Evolutionary conservation across 2,888 invertebrate species (phyloP).

Genomic region (Noctua janthe): DNA sequence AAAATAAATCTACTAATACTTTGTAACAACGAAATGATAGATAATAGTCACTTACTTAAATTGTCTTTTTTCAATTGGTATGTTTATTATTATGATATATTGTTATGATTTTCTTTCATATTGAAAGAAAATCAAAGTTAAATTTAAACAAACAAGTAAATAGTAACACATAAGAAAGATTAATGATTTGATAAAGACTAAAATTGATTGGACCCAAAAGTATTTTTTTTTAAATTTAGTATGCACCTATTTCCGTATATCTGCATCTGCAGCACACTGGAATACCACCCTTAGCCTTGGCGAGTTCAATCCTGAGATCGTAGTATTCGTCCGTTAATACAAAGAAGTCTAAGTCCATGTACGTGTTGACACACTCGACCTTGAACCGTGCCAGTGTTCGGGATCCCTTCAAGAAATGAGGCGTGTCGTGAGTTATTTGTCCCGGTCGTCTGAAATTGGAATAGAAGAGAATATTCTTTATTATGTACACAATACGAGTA

Average conservation of each 20-base stretch:
- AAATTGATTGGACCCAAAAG: neutral
- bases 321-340: constrained; percentile 49
- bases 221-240: neutral
- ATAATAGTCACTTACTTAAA: no score
- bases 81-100: no score
- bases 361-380: constrained; percentile 54
- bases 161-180: neutral
- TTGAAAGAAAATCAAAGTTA: neutral
- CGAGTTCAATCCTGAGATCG: constrained; percentile 38
- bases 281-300: neutral
- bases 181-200: neutral
- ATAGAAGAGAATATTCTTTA: no score
- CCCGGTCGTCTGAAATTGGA: constrained; percentile 48
- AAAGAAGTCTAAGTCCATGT: constrained; percentile 55
- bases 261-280: neutral
- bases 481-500: no score
- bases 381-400: neutral
- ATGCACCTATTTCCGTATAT: neutral
- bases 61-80: no score
- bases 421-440: constrained; percentile 4
- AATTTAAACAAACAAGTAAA: neutral
- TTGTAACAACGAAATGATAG: no score
- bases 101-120: neutral
- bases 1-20: neutral
- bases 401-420: constrained; percentile 15